phyloP scores from a whole-genome alignment of 2,113 vertebrate species.

The Poecilia latipinna region DNA sequence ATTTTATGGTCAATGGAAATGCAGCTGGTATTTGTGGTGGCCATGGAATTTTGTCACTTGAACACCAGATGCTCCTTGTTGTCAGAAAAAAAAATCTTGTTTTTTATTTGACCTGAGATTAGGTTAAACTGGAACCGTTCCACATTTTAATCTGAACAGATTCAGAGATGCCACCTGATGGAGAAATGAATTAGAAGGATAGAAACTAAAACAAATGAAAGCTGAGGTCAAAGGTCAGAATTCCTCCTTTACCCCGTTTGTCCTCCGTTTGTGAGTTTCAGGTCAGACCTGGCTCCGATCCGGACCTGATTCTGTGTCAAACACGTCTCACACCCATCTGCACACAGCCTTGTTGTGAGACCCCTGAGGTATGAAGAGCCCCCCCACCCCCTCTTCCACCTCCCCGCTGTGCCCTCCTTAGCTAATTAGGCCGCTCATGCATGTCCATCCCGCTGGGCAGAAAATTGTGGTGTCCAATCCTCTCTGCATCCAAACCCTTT shows the following conservation, averaged over 20 bases:
- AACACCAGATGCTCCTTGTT: no score
- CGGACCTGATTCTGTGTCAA: neutral
- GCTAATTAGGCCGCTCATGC: constrained; percentile 57
- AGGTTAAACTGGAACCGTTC: no score
- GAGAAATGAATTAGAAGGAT: neutral
- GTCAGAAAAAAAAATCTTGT: no score
- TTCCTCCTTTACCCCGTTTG: neutral
- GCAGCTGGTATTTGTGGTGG: no score
- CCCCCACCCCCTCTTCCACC: neutral
- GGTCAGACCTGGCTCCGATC: constrained; percentile 25
- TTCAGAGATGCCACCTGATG: neutral
- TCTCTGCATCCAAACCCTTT: constrained; percentile 29
- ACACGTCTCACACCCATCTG: constrained; percentile 16
- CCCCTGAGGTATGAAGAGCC: constrained; percentile 45
- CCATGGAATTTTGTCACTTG: no score
- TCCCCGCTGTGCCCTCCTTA: constrained; percentile 30
- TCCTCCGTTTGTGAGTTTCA: constrained; percentile 25
- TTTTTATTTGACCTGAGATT: no score
- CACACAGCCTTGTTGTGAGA: constrained; percentile 17
- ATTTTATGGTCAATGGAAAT: no score
- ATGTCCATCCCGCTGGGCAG: constrained; percentile 43
- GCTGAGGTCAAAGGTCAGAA: neutral
- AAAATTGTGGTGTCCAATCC: constrained; percentile 64
- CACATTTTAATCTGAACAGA: no score
- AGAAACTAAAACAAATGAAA: neutral